phyloP scores from a whole-genome alignment of 1,140 invertebrate genomes.

The Nasonia vitripennis region DNA sequence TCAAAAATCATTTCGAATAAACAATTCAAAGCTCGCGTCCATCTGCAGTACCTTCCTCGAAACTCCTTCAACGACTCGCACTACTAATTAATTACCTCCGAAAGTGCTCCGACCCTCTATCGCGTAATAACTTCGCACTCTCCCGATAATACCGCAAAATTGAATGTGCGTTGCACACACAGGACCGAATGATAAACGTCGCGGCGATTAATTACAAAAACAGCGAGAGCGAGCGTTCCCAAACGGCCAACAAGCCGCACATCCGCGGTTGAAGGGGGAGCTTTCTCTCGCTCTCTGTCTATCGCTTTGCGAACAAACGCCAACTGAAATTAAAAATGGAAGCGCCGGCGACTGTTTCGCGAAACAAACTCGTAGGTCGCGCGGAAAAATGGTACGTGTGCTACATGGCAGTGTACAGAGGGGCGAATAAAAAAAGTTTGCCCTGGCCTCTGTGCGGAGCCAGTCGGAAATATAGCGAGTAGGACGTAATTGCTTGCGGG shows the following conservation, averaged over 20 bases:
- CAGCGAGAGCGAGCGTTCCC: slow-evolving; percentile 6
- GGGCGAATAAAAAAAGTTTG: slow-evolving; percentile 5
- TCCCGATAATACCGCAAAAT: slow-evolving; percentile 13
- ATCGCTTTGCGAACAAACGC: not conserved
- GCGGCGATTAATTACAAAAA: slow-evolving; percentile 41
- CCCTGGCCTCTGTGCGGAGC: not conserved
- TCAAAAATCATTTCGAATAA: too few relatives aligned
- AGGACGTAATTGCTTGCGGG: not conserved
- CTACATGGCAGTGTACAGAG: slow-evolving; percentile 1
- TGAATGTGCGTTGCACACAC: not conserved
- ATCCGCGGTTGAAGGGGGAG: slow-evolving; percentile 20
- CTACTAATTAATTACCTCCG: not conserved
- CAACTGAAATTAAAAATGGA: slow-evolving; percentile 45
- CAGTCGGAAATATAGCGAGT: not conserved
- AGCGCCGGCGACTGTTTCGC: slow-evolving; percentile 16
- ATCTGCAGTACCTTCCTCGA: not conserved
- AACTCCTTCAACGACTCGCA: not conserved
- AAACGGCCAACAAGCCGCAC: slow-evolving; percentile 39
- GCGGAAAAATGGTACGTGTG: slow-evolving; percentile 20
- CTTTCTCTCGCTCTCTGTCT: not conserved
- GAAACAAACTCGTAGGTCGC: slow-evolving; percentile 20
- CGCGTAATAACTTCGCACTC: not conserved
- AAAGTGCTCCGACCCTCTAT: not conserved
- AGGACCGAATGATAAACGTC: slow-evolving; percentile 22
- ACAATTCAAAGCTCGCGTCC: too few relatives aligned